Evolutionary conservation across 2,888 invertebrate genomes (phyloP).

Genomic region (Pogonocherus hispidulus): DNA sequence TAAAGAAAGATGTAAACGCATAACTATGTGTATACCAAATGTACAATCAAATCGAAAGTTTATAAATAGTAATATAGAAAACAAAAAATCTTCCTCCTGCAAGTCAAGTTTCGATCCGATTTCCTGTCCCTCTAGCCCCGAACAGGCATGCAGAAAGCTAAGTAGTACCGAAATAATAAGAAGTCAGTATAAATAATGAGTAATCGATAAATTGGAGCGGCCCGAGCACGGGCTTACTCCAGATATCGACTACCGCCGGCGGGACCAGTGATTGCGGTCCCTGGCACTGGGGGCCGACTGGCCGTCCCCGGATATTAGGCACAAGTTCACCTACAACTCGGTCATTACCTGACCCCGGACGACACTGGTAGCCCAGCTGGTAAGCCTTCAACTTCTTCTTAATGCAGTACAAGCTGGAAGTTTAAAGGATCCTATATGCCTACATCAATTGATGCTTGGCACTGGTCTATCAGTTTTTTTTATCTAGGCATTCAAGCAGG

Average conservation of each 20-base stretch:
- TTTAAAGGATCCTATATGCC: no score
- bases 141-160: constrained; percentile 63
- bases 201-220: constrained; percentile 67
- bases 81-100: no score
- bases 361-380: neutral
- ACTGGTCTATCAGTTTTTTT: no score
- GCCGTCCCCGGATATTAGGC: constrained; percentile 45
- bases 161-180: constrained; percentile 67
- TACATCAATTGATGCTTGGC: no score
- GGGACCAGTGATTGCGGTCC: constrained; percentile 62
- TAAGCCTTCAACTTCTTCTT: neutral
- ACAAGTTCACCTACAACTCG: constrained; percentile 52
- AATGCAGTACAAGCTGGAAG: no score
- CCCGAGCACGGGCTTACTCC: constrained; percentile 68
- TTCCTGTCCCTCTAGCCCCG: no score
- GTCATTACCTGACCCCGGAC: constrained; percentile 49
- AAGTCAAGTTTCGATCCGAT: no score
- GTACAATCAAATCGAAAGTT: no score
- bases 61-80: no score
- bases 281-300: constrained; percentile 60
- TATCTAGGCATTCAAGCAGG: no score
- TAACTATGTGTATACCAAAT: no score
- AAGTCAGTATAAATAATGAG: constrained; percentile 69
- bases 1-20: no score
- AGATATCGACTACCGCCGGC: constrained; percentile 65